Evolutionary conservation across 2,797 vertebrate species (phyloP), one percentile per base, ranked within the genome.

Genomic region (Hemitrygon akajei): DNA sequence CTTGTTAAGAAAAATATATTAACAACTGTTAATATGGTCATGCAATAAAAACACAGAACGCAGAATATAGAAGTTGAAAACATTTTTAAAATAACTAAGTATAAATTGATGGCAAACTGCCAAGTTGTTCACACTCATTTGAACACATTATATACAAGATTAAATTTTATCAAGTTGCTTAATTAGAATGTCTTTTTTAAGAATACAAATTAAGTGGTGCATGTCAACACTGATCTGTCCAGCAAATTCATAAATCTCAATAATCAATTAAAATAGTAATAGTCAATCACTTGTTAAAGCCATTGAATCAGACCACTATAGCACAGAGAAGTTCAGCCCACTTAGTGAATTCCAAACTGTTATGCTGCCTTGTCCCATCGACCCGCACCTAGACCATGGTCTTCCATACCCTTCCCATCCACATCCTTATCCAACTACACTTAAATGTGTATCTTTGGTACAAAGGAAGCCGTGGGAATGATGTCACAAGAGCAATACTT

Each of bases 1-100:
- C 99, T 99, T 34, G 27, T 75, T 58, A 73, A 91, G 7, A 84
- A 82, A 93, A 30, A 20, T 47, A 76, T n/a, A 66, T 37, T 20
- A 3, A 69, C n/a, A 89, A 6, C 30, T 63, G 60, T 89, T 69
- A 89, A 89, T 69, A n/a, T 20, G 3, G 63, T 20, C 63, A 7
- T 37, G 60, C 60, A 89, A 69, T 7, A 34, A 63, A 91, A 94
- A 47, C 47, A 47, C 4, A 47, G 47, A 47, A 47, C 47, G 4
- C 47, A 47, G 47, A 47, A 47, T 47, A 47, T 47, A 47, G 47
- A 47, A 84, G 93, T 94, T 94, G 92, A 81, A 93, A 93, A 22
- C 94, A 73, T 93, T 89, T 25, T 66, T 0, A 66, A 30, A 63
- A 94, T 60, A 86, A 2, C 80, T 82, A 47, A 3, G 47, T 47